phyloP scores from a whole-genome alignment of 2,113 vertebrate species.

The Callopanchax toddi region DNA sequence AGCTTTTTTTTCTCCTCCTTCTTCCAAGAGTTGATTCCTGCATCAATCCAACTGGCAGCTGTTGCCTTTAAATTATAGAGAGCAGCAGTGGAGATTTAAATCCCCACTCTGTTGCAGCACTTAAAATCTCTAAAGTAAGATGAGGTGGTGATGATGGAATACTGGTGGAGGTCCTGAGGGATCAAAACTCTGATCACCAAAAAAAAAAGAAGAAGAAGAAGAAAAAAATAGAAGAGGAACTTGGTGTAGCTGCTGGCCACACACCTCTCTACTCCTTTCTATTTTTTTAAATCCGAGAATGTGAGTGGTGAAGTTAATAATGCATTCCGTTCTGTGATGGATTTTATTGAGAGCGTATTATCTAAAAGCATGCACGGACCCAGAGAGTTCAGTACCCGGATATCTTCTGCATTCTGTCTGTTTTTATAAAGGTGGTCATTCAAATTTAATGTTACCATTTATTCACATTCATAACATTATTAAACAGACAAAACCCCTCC shows the following conservation, averaged over 20 bases:
- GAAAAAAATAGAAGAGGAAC: background rate
- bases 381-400: background rate
- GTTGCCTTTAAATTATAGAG: slow-evolving; percentile 56
- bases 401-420: background rate
- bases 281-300: background rate
- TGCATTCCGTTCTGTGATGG: slow-evolving; percentile 1
- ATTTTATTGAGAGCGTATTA: slow-evolving; percentile 7
- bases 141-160: slow-evolving; percentile 19
- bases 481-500: background rate
- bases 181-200: slow-evolving; percentile 17
- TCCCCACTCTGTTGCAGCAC: slow-evolving; percentile 15
- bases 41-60: slow-evolving; percentile 60
- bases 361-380: background rate
- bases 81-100: slow-evolving; percentile 25
- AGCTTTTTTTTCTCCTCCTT: slow-evolving; percentile 35
- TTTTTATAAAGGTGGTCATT: background rate
- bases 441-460: slow-evolving; percentile 2
- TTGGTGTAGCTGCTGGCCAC: background rate
- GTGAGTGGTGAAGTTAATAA: background rate
- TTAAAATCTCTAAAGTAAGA: slow-evolving; percentile 33
- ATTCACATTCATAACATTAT: slow-evolving; percentile 7
- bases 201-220: background rate
- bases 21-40: slow-evolving; percentile 25
- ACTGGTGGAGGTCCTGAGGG: slow-evolving; percentile 5
- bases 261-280: background rate